phyloP scores from a whole-genome alignment of 2,888 invertebrate species.

The Arge pagana region DNA sequence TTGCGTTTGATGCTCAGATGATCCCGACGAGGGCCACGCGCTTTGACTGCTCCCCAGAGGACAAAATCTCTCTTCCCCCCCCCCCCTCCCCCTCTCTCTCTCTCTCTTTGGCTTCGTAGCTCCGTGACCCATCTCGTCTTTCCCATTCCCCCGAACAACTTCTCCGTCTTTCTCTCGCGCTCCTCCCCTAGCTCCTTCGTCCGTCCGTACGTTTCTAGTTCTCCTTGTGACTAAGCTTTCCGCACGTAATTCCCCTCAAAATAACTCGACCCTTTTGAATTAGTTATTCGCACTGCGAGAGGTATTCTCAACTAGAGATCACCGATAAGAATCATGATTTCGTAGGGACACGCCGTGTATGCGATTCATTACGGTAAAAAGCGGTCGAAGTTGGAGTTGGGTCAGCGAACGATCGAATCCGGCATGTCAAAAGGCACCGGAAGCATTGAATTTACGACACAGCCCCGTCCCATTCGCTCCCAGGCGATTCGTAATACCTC shows the following conservation, averaged over 20 bases:
- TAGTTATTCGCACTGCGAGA: slow-evolving; percentile 13
- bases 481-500: too few relatives aligned
- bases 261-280: slow-evolving; percentile 14
- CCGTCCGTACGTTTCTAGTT: not conserved
- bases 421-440: not conserved
- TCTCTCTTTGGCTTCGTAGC: not conserved
- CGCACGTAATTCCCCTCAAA: not conserved
- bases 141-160: slow-evolving; percentile 11
- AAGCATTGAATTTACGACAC: not conserved
- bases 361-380: slow-evolving; percentile 18
- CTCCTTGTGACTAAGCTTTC: slow-evolving; percentile 1
- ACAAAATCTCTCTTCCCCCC: slow-evolving; percentile 50
- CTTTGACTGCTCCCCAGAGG: slow-evolving; percentile 58
- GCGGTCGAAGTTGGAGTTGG: too few relatives aligned
- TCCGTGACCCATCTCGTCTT: not conserved
- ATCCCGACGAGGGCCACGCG: slow-evolving; percentile 51
- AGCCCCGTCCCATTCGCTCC: too few relatives aligned
- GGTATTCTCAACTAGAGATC: slow-evolving; percentile 9
- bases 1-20: slow-evolving; percentile 52
- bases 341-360: slow-evolving; percentile 17
- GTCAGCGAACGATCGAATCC: too few relatives aligned
- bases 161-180: slow-evolving; percentile 20
- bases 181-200: slow-evolving; percentile 12
- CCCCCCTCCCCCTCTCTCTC: slow-evolving; percentile 16
- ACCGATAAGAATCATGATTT: slow-evolving; percentile 20